These are phyloP conservation scores for Venturia canescens DNA, from an alignment of 1,140 invertebrate species.

Conservation along the genomic window DNA sequence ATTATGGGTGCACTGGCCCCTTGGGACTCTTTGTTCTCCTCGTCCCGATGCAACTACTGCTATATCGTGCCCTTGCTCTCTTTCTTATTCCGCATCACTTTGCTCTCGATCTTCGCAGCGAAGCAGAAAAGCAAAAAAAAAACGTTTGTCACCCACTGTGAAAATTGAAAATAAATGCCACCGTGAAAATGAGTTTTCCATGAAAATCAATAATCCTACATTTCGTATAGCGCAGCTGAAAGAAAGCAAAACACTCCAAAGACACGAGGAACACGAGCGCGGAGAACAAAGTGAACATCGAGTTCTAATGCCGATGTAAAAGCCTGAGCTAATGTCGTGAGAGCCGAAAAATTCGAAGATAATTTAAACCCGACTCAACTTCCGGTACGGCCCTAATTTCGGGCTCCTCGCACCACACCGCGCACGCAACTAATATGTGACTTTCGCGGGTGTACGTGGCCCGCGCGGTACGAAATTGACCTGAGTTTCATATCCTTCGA, in stretches of 20 bases:
- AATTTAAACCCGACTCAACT: background rate
- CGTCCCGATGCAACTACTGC: conserved; percentile 14
- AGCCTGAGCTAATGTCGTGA: background rate
- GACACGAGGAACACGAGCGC: too few species aligned
- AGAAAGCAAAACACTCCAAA: background rate
- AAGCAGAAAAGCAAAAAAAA: background rate
- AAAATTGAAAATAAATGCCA: background rate
- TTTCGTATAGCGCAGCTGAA: background rate
- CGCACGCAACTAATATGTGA: conserved; percentile 1
- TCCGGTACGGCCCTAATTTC: conserved; percentile 16
- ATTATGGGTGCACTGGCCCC: conserved; percentile 43
- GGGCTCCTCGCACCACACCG: background rate
- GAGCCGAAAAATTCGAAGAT: background rate
- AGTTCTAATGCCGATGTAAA: background rate
- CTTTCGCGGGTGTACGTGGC: background rate
- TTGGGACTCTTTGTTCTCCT: conserved; percentile 39
- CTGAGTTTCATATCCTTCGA: background rate
- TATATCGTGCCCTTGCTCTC: background rate
- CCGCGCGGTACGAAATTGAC: background rate
- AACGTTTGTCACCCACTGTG: background rate
- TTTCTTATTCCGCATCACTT: background rate
- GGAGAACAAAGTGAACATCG: conserved; percentile 1
- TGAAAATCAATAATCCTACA: background rate
- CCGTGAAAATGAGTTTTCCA: background rate
- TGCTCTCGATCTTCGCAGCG: background rate